Evolutionary conservation across 2,797 vertebrate genomes (phyloP).

Genomic region (Sitta carolinensis): DNA sequence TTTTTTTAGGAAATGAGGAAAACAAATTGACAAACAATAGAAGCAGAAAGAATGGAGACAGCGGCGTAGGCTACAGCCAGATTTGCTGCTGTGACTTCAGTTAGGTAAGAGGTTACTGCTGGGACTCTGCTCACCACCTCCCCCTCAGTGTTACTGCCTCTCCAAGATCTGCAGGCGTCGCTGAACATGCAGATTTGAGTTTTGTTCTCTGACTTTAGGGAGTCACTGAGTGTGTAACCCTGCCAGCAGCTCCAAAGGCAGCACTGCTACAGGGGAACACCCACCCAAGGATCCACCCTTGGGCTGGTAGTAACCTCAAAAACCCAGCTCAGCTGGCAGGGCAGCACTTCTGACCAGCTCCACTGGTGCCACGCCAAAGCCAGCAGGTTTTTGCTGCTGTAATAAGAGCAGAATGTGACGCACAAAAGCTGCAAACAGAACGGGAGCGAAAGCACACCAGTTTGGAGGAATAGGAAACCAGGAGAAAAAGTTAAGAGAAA

Average conservation of each 20-base stretch:
- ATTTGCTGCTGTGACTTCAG: neutral
- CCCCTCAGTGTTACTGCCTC: neutral
- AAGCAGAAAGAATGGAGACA: neutral
- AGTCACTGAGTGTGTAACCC: neutral
- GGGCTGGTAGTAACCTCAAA: neutral
- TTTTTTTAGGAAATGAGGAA: neutral
- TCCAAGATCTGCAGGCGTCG: neutral
- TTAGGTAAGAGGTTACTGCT: neutral
- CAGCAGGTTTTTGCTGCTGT: neutral
- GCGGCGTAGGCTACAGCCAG: neutral
- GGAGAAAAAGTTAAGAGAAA: neutral
- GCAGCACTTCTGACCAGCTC: neutral
- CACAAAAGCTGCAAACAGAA: neutral
- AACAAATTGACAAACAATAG: neutral
- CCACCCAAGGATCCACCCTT: neutral
- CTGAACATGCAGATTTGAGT: neutral
- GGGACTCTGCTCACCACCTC: neutral
- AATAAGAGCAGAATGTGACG: neutral
- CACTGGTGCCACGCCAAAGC: neutral
- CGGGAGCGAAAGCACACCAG: neutral
- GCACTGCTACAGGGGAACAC: neutral
- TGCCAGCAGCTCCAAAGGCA: neutral
- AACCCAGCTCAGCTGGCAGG: neutral
- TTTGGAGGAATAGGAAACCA: conserved; percentile 23
- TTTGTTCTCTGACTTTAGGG: neutral